Base-by-base conservation (phyloP, 2,113 vertebrate genomes). In the Leptobrachium leishanense region DNA sequence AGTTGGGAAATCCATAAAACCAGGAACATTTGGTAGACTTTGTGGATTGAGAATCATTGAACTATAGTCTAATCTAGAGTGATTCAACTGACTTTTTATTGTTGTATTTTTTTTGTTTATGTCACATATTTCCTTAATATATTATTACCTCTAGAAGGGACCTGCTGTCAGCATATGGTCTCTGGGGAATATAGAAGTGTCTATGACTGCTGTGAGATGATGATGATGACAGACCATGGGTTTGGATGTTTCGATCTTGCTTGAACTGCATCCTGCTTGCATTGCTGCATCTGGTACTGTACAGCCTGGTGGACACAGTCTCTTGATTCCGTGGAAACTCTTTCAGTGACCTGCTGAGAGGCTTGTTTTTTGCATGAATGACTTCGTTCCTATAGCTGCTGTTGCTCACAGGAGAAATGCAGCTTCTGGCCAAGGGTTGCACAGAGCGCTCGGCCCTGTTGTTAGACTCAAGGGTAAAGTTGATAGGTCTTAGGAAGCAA, bases 331-430 rank as follows among this genome's bases (percentile, higher is more conserved):
- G 90, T 0, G 93, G 91, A 86, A 93, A 95, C 86, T 98, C 97
- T 89, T 98, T 93, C 87, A 98, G 94, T 63, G 97, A 94, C 74
- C 96, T 95, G 76, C 97, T 99, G 84, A 98, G 90, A 13, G 96
- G 97, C 90, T 97, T 99, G 90, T 96, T 94, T 82, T 98, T 96
- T 77, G 92, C 90, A 87, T 97, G 96, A 82, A 90, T 90, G 74
- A 85, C 90, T 84, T 93, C 92, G 1, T 90, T 87, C 82, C 92
- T 92, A 85, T 92, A 92, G 6, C 88, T 91, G 64, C 90, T 88
- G 88, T 92, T 92, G 85, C 91, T 85, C 0, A 92, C 89, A 0
- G 90, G 92, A 0, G 88, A 89, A 41, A 90, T 92, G 42, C 93
- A 93, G 71, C 92, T 94, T 81, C 94, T 91, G 66, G 92, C 85